Evolutionary conservation across 2,888 invertebrate genomes (phyloP).

Genomic region (Seira sanloemensis): DNA sequence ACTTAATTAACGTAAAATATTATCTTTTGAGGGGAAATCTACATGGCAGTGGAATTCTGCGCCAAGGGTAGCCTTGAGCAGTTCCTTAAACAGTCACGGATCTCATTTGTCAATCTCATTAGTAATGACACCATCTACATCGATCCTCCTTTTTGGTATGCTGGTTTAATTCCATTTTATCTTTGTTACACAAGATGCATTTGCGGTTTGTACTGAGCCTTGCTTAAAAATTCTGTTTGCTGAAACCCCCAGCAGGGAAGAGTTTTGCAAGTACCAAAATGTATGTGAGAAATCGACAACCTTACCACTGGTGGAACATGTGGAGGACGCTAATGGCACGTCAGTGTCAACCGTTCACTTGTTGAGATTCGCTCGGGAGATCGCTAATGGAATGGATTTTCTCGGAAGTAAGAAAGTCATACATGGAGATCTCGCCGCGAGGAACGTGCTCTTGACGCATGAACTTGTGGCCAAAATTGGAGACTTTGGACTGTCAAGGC

Average conservation of each 20-base stretch:
- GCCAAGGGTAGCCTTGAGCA: constrained; percentile 57
- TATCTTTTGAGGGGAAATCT: constrained; percentile 64
- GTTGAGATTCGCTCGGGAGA: constrained; percentile 51
- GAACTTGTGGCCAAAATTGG: constrained; percentile 58
- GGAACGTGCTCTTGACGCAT: constrained; percentile 54
- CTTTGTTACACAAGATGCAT: too few relatives aligned
- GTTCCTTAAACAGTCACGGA: constrained; percentile 41
- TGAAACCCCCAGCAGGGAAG: background rate
- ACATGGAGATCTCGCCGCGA: constrained; percentile 62
- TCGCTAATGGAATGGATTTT: constrained; percentile 67
- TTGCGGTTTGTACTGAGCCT: too few relatives aligned
- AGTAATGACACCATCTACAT: constrained; percentile 23
- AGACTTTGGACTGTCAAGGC: constrained; percentile 63
- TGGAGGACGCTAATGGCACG: background rate
- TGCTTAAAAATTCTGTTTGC: too few relatives aligned
- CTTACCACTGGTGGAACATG: too few relatives aligned
- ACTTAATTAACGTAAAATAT: too few relatives aligned
- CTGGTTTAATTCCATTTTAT: too few relatives aligned
- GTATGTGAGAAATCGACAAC: too few relatives aligned
- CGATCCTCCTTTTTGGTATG: constrained; percentile 17
- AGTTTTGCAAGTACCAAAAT: too few relatives aligned
- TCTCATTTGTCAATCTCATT: constrained; percentile 52
- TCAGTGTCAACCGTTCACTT: constrained; percentile 35
- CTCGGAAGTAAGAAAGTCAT: constrained; percentile 67
- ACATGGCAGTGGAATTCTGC: constrained; percentile 64